These are phyloP conservation scores for Styela clava DNA, from an alignment of 23 tunicate species.

Conservation along the genomic window DNA sequence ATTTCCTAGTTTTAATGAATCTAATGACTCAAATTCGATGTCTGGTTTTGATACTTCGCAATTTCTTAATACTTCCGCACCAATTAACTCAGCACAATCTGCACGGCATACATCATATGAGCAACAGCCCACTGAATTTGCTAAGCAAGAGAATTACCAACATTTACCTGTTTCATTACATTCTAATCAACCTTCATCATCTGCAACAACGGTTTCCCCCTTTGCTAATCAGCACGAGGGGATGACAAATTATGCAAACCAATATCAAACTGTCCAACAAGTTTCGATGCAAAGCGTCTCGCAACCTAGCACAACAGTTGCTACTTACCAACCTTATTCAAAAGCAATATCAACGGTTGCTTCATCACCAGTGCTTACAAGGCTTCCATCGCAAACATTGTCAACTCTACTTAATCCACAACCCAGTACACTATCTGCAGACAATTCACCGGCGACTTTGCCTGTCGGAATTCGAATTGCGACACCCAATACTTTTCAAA, in stretches of 20 bases:
- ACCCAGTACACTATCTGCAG: not conserved
- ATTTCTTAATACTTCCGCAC: constrained; percentile 34
- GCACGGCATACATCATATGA: not conserved
- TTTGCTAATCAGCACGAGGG: not conserved
- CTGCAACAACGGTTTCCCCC: not conserved
- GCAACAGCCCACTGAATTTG: not conserved
- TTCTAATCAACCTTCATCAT: not conserved
- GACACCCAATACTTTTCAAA: not conserved
- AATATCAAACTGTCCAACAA: not conserved
- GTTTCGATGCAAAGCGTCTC: not conserved
- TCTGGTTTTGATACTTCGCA: constrained; percentile 47
- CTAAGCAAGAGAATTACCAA: not conserved
- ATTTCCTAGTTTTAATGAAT: not conserved
- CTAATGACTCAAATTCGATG: not conserved
- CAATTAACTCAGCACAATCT: not conserved
- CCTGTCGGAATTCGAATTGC: constrained; percentile 2
- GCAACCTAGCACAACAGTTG: not conserved
- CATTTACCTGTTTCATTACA: not conserved
- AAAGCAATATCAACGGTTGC: not conserved
- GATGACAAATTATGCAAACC: not conserved
- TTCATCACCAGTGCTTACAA: not conserved
- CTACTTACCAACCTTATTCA: not conserved
- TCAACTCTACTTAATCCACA: not conserved
- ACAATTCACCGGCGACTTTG: not conserved
- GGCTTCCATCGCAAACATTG: not conserved